These are phyloP conservation scores for Ctenopoma multispine DNA, from an alignment of 2,797 vertebrate species.

Conservation along the genomic window DNA sequence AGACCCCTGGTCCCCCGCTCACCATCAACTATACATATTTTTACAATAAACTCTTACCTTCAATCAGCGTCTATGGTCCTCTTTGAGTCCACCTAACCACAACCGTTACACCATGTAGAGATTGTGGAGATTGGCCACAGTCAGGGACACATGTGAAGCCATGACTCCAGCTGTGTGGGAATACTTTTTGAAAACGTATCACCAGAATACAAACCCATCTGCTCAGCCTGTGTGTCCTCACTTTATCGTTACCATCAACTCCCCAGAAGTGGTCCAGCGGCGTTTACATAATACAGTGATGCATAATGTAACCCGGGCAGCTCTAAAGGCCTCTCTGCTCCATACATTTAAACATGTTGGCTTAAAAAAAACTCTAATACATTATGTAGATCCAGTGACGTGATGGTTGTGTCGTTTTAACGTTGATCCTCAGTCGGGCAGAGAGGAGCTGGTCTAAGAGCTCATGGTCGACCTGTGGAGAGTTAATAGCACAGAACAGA, in stretches of 20 bases:
- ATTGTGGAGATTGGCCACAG: no score
- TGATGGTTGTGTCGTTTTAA: constrained; percentile 25
- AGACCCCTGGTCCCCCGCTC: no score
- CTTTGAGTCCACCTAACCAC: no score
- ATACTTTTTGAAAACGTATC: no score
- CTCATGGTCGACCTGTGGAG: not conserved
- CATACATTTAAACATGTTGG: constrained; percentile 37
- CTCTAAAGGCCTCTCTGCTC: constrained; percentile 12
- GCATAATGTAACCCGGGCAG: constrained; percentile 49
- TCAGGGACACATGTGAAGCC: no score
- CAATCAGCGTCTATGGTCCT: no score
- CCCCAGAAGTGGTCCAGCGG: constrained; percentile 14
- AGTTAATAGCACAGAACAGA: not conserved
- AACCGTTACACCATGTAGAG: no score
- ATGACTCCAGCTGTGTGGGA: no score
- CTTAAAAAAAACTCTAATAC: constrained; percentile 27
- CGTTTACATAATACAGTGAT: constrained; percentile 36
- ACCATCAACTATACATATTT: no score
- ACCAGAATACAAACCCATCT: not conserved
- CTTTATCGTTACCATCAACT: not conserved
- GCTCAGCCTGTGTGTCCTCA: constrained; percentile 9
- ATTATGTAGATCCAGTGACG: constrained; percentile 58
- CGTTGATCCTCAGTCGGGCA: not conserved
- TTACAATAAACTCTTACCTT: no score
- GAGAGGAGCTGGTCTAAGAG: constrained; percentile 6